These are phyloP conservation scores for Eulemur rufifrons DNA, from an alignment of 2,113 vertebrate genomes.

Conservation along the genomic window DNA sequence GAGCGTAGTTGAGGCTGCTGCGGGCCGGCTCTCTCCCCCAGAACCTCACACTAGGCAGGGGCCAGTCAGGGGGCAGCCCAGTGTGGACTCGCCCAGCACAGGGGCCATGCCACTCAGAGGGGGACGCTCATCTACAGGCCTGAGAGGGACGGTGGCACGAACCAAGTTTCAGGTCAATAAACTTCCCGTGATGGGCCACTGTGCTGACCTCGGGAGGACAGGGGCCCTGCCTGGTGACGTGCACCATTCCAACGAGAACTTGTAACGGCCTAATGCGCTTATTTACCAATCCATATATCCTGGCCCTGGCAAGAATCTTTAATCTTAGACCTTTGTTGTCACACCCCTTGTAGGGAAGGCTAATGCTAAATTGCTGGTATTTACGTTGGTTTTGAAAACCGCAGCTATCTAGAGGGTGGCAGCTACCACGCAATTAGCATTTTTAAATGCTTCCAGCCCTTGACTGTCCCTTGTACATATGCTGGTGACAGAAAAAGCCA, in stretches of 20 bases:
- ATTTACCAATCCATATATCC: accelerated
- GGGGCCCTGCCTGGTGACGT: accelerated
- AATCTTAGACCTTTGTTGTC: neutral
- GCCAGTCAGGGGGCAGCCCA: neutral
- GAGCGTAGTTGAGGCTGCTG: neutral
- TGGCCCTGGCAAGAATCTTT: too few relatives aligned
- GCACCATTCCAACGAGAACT: too few relatives aligned
- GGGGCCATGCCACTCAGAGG: neutral
- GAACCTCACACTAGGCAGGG: neutral
- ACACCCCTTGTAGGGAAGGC: accelerated
- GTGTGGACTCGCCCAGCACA: neutral
- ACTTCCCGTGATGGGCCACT: neutral
- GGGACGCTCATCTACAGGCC: neutral
- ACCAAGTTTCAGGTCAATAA: neutral
- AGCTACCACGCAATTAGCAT: accelerated
- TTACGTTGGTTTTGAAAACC: neutral
- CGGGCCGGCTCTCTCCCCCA: neutral
- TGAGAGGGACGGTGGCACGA: accelerated
- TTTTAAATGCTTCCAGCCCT: neutral
- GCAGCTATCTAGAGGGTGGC: neutral
- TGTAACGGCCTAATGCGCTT: accelerated
- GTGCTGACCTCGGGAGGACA: neutral
- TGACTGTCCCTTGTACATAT: accelerated
- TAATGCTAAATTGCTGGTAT: too few relatives aligned
- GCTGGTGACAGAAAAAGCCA: neutral